phyloP scores from a whole-genome alignment of 2,888 invertebrate genomes.

The Lasioglossum villosulum region DNA sequence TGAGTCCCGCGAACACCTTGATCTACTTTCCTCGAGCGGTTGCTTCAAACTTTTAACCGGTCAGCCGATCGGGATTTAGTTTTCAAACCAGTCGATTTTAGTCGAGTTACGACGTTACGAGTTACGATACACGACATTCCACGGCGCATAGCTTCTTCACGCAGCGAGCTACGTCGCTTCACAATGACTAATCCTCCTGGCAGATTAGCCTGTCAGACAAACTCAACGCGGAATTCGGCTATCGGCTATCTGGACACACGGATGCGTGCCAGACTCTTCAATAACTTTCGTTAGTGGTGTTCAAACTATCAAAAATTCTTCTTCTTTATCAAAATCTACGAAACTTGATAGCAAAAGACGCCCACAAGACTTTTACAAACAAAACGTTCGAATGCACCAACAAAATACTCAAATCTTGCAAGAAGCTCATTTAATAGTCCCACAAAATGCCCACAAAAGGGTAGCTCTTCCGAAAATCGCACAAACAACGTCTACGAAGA shows the following conservation, averaged over 20 bases:
- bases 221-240: background rate
- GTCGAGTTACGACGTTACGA: background rate
- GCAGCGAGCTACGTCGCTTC: background rate
- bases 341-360: background rate
- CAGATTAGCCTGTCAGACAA: constrained; percentile 8
- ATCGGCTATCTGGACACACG: background rate
- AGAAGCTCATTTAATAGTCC: too few relatives aligned
- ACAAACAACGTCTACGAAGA: background rate
- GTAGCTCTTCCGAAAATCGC: background rate
- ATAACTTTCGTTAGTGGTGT: background rate
- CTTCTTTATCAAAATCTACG: background rate
- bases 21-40: background rate
- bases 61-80: background rate
- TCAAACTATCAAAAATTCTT: background rate
- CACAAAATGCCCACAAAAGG: background rate
- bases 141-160: background rate
- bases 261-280: background rate
- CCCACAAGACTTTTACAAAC: background rate
- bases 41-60: constrained; percentile 6
- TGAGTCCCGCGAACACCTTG: background rate
- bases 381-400: too few relatives aligned
- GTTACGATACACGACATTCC: background rate
- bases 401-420: background rate
- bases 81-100: background rate
- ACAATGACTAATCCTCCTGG: constrained; percentile 16